These are phyloP conservation scores for Sebastes alutus DNA, from an alignment of 2,797 vertebrate genomes.

Conservation along the genomic window DNA sequence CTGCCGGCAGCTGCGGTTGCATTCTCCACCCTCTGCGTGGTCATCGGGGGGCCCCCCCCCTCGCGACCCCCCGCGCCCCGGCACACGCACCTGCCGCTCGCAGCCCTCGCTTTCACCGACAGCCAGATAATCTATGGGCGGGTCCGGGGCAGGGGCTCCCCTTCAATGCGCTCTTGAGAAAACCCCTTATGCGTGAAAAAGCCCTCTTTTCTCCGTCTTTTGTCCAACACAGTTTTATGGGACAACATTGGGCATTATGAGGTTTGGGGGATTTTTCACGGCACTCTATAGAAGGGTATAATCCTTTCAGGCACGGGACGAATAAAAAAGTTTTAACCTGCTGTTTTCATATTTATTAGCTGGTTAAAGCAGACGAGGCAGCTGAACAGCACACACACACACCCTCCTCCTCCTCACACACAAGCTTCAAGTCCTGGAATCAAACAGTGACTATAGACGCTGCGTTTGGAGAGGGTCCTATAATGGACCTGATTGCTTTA, in stretches of 20 bases:
- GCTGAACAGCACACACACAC: slow-evolving; percentile 69
- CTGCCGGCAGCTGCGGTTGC: slow-evolving; percentile 81
- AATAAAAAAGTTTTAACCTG: slow-evolving; percentile 86
- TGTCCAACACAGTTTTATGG: slow-evolving; percentile 84
- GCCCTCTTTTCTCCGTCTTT: slow-evolving; percentile 79
- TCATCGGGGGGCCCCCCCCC: slow-evolving; percentile 40
- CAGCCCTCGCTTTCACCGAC: slow-evolving; percentile 77
- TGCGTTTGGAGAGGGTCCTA: background rate
- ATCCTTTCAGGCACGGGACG: slow-evolving; percentile 81
- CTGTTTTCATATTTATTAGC: slow-evolving; percentile 91
- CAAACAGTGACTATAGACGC: slow-evolving; percentile 20
- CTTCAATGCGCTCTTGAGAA: slow-evolving; percentile 86
- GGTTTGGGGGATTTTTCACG: slow-evolving; percentile 82
- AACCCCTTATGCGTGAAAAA: slow-evolving; percentile 90
- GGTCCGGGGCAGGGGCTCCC: slow-evolving; percentile 60
- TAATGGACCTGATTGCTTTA: slow-evolving; percentile 53
- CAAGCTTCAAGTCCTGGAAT: slow-evolving; percentile 49
- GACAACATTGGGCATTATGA: slow-evolving; percentile 85
- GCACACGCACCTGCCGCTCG: slow-evolving; percentile 85
- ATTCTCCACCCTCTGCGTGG: slow-evolving; percentile 40
- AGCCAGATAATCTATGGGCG: slow-evolving; percentile 82
- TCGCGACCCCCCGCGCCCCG: slow-evolving; percentile 72
- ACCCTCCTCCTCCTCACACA: background rate
- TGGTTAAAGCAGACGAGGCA: slow-evolving; percentile 87
- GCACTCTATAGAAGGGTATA: slow-evolving; percentile 85